Evolutionary conservation across 35 echinoderm and acorn worm species (phyloP).

Genomic region (Heliocidaris erythrogramma): DNA sequence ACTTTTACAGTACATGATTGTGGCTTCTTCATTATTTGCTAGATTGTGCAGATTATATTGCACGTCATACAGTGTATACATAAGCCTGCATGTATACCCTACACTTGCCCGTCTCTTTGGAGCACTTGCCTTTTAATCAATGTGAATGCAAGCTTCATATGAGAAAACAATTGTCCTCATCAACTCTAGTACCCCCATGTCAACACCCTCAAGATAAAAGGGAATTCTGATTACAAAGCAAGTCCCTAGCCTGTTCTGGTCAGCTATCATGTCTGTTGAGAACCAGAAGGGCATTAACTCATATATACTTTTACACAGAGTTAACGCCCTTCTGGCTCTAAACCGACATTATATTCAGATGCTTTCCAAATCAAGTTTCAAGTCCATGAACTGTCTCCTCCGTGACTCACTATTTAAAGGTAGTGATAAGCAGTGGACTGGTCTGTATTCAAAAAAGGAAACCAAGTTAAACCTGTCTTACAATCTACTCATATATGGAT

Average conservation of each 20-base stretch:
- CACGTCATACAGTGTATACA: too few relatives aligned
- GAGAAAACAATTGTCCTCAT: conserved; percentile 1
- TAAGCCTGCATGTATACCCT: too few relatives aligned
- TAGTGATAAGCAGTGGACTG: neutral
- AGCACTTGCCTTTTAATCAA: neutral
- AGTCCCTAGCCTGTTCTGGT: neutral
- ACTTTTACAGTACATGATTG: too few relatives aligned
- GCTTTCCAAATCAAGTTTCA: neutral
- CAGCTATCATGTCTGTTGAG: neutral
- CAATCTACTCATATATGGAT: too few relatives aligned
- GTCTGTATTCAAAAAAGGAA: too few relatives aligned
- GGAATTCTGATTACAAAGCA: neutral
- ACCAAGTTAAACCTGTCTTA: too few relatives aligned
- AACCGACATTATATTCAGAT: neutral
- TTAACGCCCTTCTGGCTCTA: too few relatives aligned
- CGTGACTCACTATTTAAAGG: neutral
- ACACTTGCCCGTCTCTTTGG: neutral
- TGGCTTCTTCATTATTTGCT: too few relatives aligned
- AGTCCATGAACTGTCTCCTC: neutral
- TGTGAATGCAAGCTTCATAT: neutral
- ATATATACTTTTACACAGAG: too few relatives aligned
- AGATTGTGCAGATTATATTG: too few relatives aligned
- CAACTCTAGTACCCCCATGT: neutral
- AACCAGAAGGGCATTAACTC: too few relatives aligned
- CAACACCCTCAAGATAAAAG: conserved; percentile 5